phyloP scores from a whole-genome alignment of 2,797 vertebrate species.

The Falco cherrug region DNA sequence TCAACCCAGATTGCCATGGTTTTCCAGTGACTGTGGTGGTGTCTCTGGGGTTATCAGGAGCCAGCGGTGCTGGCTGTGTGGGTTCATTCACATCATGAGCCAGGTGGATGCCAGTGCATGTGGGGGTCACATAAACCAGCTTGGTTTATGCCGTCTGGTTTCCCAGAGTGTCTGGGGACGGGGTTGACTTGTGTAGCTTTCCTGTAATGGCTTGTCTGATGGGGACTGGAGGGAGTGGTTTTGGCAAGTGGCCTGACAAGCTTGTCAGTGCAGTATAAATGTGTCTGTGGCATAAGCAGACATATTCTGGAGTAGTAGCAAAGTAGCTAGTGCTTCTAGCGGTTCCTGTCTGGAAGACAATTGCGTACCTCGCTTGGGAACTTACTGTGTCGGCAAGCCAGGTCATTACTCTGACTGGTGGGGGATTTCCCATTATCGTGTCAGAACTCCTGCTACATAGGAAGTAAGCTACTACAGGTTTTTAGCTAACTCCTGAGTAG shows the following conservation, averaged over 20 bases:
- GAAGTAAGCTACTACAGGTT: neutral
- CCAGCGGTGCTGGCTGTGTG: neutral
- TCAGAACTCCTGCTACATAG: neutral
- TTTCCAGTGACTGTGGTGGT: accelerated
- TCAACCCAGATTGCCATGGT: accelerated
- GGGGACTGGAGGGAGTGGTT: neutral
- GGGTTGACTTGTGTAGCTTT: neutral
- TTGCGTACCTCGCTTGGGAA: neutral
- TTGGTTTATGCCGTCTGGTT: accelerated
- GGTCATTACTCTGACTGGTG: neutral
- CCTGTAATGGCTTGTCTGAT: neutral
- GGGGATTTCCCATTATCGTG: neutral
- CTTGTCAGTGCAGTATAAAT: accelerated
- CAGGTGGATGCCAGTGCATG: accelerated
- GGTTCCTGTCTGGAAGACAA: neutral
- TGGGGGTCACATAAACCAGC: neutral
- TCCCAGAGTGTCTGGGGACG: neutral
- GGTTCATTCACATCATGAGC: accelerated
- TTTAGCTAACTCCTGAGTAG: neutral
- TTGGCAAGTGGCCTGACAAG: neutral
- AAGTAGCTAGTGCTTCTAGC: neutral
- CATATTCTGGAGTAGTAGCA: neutral
- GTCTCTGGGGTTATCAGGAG: neutral
- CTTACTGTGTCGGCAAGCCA: neutral
- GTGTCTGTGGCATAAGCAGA: neutral